Conservation (phyloP, 2,888 invertebrate genomes). For the Pandemis corylana region DNA sequence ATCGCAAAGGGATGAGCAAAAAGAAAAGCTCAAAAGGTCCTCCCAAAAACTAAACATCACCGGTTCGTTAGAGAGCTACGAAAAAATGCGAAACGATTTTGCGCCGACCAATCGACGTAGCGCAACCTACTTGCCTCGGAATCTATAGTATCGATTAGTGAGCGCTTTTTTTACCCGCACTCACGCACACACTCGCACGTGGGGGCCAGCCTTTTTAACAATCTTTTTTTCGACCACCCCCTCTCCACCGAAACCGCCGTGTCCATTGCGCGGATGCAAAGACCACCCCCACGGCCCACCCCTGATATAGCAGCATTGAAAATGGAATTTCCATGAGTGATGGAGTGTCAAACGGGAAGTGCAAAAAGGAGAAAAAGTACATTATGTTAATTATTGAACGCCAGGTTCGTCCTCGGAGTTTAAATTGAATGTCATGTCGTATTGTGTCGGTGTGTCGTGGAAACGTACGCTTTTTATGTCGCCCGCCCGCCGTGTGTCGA, state of each 20-base stretch:
- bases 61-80: conserved; percentile 74
- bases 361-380: conserved; percentile 84
- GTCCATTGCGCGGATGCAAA: conserved; percentile 84
- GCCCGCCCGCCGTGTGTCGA: conserved; percentile 60
- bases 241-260: conserved; percentile 80
- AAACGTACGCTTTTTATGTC: conserved; percentile 61
- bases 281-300: conserved; percentile 78
- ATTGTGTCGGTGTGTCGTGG: conserved; percentile 56
- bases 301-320: conserved; percentile 82
- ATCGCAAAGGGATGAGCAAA: conserved; percentile 55
- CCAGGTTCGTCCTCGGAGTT: conserved; percentile 71
- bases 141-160: conserved; percentile 85
- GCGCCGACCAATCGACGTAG: conserved; percentile 71
- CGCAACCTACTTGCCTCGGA: conserved; percentile 83
- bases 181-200: conserved; percentile 80
- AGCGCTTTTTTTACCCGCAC: conserved; percentile 81
- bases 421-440: conserved; percentile 83
- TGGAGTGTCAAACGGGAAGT: conserved; percentile 85
- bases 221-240: conserved; percentile 83
- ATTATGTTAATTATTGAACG: conserved; percentile 85
- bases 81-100: conserved; percentile 66
- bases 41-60: conserved; percentile 75
- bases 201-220: conserved; percentile 84
- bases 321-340: conserved; percentile 86
- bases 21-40: conserved; percentile 73